Evolutionary conservation across 1,140 invertebrate species (phyloP), one percentile per base, ranked within the genome.

Genomic region (Dufourea novaeangliae): DNA sequence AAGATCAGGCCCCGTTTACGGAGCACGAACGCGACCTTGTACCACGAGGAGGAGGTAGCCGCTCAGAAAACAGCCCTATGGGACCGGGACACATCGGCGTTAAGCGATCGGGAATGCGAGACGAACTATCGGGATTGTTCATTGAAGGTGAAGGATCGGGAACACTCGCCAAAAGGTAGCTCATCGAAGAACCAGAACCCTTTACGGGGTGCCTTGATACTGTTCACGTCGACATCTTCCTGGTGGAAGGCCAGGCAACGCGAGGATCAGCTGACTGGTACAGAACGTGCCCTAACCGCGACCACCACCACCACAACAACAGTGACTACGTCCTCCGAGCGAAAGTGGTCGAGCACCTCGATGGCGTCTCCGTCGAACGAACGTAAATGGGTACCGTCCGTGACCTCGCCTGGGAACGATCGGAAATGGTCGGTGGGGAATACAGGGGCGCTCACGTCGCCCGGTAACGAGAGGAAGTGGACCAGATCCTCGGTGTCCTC

Each of bases 191-290:
- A 88, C 66, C 87, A 90, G 70, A 91, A 92, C 29, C 89, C 90
- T 0, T 25, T 91, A 6, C 68, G 86, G 4, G 92, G 91, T 6
- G 91, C 91, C 0, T 50, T 92, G 29, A 90, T 92, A 10, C 85
- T 92, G 0, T 92, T 92, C 63, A 91, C 91, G 10, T 92, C 91
- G 1, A 92, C 91, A 0, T 92, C 91, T 0, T 91, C 91, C 57
- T 92, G 91, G 92, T 92, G 91, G 91, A 92, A 92, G 62, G 89
- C 86, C 39, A 88, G 89, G 25, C 92, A 92, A 52, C 83, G 92
- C 1, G 92, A 92, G 57, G 91, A 92, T 4, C 84, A 85, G 29
- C 69, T 88, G 41, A 86, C 75, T 39, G 77, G 44, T 1, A 37
- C 29, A 17, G 73, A 75, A 1, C 52, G 73, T 59, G 50, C 37